A percentile compares a stretch with the other conserved stretches of the same genome.
Conservation (phyloP, 2,888 invertebrate species). For the Nomada flava region DNA sequence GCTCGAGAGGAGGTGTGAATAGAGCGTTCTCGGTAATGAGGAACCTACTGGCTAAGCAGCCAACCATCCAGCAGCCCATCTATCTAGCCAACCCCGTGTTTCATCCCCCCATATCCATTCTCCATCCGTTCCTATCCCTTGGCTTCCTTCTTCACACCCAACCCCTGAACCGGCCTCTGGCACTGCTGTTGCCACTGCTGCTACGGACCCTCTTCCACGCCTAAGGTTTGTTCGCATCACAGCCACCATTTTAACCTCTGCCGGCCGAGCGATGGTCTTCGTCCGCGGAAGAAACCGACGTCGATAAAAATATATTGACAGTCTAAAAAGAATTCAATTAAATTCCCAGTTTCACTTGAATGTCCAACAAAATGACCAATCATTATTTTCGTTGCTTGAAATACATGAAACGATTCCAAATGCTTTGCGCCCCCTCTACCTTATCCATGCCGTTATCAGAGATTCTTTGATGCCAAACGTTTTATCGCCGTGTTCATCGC, state of each 20-base stretch:
- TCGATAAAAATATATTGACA: no score
- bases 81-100: conserved; percentile 72
- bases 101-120: conserved; percentile 71
- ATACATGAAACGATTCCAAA: background rate
- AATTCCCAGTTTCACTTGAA: background rate
- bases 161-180: conserved; percentile 60
- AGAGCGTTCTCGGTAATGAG: conserved; percentile 78
- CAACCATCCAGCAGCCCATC: conserved; percentile 73
- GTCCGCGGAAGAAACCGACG: conserved; percentile 7
- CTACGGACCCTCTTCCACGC: conserved; percentile 63
- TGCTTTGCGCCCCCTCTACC: background rate
- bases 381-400: background rate
- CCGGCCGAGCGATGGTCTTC: conserved; percentile 58
- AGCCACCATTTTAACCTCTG: conserved; percentile 77
- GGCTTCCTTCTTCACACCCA: conserved; percentile 68
- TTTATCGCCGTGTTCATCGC: conserved; percentile 1
- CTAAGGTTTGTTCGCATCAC: conserved; percentile 72
- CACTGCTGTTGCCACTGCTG: conserved; percentile 52
- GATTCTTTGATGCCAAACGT: background rate
- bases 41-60: conserved; percentile 76
- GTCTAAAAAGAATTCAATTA: background rate
- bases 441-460: background rate
- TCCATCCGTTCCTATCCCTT: conserved; percentile 72
- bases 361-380: conserved; percentile 15
- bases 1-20: conserved; percentile 75